Evolutionary conservation across 2,797 vertebrate species (phyloP), one percentile per base, ranked within the genome.

Genomic region (Pachyuromys duprasi): DNA sequence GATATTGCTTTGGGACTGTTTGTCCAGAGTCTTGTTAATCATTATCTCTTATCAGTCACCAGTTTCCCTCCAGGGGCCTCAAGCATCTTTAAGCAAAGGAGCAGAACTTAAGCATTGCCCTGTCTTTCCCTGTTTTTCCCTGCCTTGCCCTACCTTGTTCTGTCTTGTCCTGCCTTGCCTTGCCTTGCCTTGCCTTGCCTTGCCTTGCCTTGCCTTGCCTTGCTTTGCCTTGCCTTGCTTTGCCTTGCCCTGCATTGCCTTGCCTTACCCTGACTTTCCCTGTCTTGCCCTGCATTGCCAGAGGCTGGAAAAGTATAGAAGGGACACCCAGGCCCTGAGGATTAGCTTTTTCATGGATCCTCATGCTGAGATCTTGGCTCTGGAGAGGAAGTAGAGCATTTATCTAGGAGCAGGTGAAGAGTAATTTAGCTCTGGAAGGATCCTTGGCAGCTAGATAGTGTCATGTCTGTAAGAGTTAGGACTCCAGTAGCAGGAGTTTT

Each of bases 1-100:
- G 49, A 36, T 91, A 4, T 4, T 3, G 26, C 82, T 60, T 81
- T 86, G 36, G 60, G 36, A 67, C 33, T 36, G 36, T 63, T 74
- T 90, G n/a, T 39, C n/a, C 42, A 33, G 74, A 89, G 36, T 39
- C 33, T 79, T 45, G 75, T 89, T 97, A 95, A 95, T 94, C 28
- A 89, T 81, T 93, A 74, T 72, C 84, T 91, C 90, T 89, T 91
- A 53, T 86, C 53, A 49, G 67, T 83, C 55, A 86, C 2, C 42
- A 42, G 45, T 11, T 80, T 80, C 45, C 57, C 67, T 74, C 45
- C 36, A 86, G 74, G 81, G 60, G 6, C 39, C 33, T 88, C 62
- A 75, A 69, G 39, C n/a, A 62, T 91, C 53, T 57, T 80, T 33
- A 28, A 69, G 45, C 55, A 79, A 81, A 62, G n/a, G 33, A 93